Evolutionary conservation across 2,888 invertebrate genomes (phyloP), one percentile per base, ranked within the genome.

Genomic region (Conomelus anceps): DNA sequence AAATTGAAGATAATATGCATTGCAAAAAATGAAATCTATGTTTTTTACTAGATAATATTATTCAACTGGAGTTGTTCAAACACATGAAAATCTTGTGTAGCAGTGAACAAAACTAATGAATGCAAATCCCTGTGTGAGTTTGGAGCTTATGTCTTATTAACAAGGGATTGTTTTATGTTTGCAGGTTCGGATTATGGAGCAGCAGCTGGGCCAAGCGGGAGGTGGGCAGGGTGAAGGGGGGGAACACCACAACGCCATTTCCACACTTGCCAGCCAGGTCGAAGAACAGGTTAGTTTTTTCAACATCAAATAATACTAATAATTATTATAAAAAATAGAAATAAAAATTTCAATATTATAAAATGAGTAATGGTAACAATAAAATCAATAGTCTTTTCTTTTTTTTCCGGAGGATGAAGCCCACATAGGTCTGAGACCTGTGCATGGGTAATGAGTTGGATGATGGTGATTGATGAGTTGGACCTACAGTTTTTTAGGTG

Each of bases 231-330:
- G 92, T 89, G 91, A 91, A 93, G 92, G 92, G 90, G 93, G 94
- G 92, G 95, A 95, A 91, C 94, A 95, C 92, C 94, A 94, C 91
- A 92, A 93, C 89, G 93, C 93, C 90, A 97, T 97, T 93, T 94
- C 95, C 93, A 96, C 96, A 93, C 94, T 97, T 93, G 97, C 97
- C 93, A 96, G 96, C 92, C 97, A 97, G 94, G 96, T 98, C 91
- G 97, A 97, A 94, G 97, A 97, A 94, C 97, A 97, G 95, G 96
- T 96, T 93, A 92, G 91, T 63, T 6, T 29, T 13, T 89, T 22
- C n/a, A 13, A 89, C n/a, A n/a, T 86, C 41, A 26, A 87, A 85
- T 29, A 17, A 26, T 86, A 1, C 22, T 20, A 22, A 84, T 20
- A 24, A 20, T 84, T 23, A 84, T 84, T 9, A 41, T n/a, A 22